Conservation (phyloP, 2,888 invertebrate genomes). For the Sclerodermus sp. region DNA sequence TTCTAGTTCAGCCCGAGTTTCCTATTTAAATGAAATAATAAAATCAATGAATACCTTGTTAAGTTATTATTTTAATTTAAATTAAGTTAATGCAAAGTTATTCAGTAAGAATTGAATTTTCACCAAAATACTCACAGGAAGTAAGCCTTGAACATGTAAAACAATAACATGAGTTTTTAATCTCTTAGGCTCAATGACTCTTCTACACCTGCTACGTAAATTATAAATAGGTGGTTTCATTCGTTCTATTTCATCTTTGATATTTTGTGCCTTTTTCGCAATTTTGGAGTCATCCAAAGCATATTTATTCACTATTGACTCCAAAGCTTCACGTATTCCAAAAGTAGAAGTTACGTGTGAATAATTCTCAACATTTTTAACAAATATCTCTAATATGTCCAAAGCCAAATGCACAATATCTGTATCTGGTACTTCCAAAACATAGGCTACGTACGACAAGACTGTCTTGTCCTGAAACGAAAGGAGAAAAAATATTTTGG, state of each 20-base stretch:
- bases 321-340: conserved; percentile 52
- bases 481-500: conserved; percentile 1
- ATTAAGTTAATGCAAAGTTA: too few species aligned
- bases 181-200: conserved; percentile 54
- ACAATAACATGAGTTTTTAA: conserved; percentile 52
- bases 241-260: conserved; percentile 53
- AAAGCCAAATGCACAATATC: conserved; percentile 48
- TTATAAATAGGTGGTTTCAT: conserved; percentile 56
- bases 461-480: conserved; percentile 52
- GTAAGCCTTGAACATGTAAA: conserved; percentile 50
- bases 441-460: conserved; percentile 50
- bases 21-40: conserved; percentile 32
- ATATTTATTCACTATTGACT: conserved; percentile 50
- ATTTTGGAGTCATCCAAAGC: conserved; percentile 43
- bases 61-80: not conserved
- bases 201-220: conserved; percentile 51
- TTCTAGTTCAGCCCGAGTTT: conserved; percentile 54
- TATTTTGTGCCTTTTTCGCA: conserved; percentile 44
- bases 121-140: conserved; percentile 41
- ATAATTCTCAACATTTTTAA: conserved; percentile 54
- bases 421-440: conserved; percentile 47
- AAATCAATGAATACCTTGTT: not conserved
- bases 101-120: too few species aligned
- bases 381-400: conserved; percentile 50
- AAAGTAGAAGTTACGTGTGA: conserved; percentile 55